phyloP scores from a whole-genome alignment of 2,797 vertebrate species.

The Platyrinchus mystaceus region DNA sequence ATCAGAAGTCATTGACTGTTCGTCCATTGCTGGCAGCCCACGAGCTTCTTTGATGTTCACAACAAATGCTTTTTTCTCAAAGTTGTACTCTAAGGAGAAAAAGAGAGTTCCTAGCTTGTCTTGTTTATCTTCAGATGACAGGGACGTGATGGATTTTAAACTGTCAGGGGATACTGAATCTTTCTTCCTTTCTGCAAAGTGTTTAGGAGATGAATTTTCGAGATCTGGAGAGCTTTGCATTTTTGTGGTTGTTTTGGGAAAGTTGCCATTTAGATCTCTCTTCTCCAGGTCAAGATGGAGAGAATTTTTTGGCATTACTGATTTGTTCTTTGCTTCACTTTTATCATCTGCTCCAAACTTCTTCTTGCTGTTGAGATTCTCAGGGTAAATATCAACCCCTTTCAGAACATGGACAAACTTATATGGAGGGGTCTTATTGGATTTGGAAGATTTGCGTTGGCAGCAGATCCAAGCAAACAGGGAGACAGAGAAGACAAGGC shows the following conservation, averaged over 20 bases:
- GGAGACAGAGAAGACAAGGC: slow-evolving; percentile 93
- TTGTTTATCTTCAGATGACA: slow-evolving; percentile 86
- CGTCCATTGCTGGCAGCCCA: slow-evolving; percentile 93
- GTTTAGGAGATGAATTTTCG: slow-evolving; percentile 84
- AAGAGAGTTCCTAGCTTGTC: slow-evolving; percentile 89
- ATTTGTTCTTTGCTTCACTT: slow-evolving; percentile 78
- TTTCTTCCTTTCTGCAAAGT: slow-evolving; percentile 81
- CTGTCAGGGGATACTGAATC: slow-evolving; percentile 82
- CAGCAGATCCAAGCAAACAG: slow-evolving; percentile 99
- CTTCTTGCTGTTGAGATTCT: slow-evolving; percentile 93
- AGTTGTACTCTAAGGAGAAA: slow-evolving; percentile 95
- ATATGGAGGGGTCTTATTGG: slow-evolving; percentile 92
- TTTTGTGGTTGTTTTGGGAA: slow-evolving; percentile 87
- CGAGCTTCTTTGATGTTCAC: slow-evolving; percentile 97
- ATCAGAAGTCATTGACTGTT: slow-evolving; percentile 97
- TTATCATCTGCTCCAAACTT: slow-evolving; percentile 87
- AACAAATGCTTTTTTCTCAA: slow-evolving; percentile 94
- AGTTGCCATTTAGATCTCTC: slow-evolving; percentile 94
- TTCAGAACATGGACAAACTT: slow-evolving; percentile 99
- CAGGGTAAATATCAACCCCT: slow-evolving; percentile 96
- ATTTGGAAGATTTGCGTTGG: slow-evolving; percentile 93
- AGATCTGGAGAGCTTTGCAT: slow-evolving; percentile 85
- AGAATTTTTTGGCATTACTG: slow-evolving; percentile 77
- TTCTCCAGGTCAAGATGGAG: slow-evolving; percentile 95
- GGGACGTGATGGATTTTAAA: slow-evolving; percentile 83